Evolutionary conservation across 2,888 invertebrate species (phyloP).

Genomic region (Mystacides longicornis): DNA sequence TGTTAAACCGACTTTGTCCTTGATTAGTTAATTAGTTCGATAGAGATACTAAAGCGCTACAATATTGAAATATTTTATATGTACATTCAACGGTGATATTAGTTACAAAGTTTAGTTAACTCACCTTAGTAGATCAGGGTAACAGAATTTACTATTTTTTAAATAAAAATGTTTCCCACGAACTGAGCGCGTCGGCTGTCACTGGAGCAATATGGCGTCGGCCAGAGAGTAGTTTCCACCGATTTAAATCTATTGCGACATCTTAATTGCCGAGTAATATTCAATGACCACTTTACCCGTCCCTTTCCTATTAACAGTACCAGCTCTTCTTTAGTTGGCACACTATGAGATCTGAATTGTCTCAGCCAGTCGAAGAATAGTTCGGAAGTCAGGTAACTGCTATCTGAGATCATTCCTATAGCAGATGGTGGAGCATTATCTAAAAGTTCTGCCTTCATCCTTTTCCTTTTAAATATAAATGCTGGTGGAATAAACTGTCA

Average conservation of each 20-base stretch:
- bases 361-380: not conserved
- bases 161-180: too few relatives aligned
- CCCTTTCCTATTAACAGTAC: too few relatives aligned
- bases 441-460: not conserved
- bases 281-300: not conserved
- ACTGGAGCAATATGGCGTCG: not conserved
- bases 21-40: too few relatives aligned
- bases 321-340: not conserved
- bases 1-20: too few relatives aligned
- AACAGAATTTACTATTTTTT: too few relatives aligned
- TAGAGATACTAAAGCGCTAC: too few relatives aligned
- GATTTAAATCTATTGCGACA: not conserved
- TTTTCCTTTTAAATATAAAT: not conserved
- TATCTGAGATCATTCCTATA: not conserved
- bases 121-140: too few relatives aligned
- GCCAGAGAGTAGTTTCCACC: not conserved
- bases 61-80: too few relatives aligned
- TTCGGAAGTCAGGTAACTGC: not conserved
- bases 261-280: not conserved
- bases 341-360: not conserved
- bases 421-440: not conserved
- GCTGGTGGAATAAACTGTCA: not conserved
- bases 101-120: too few relatives aligned
- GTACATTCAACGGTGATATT: too few relatives aligned
- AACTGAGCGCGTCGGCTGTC: too few relatives aligned